phyloP scores from a whole-genome alignment of 2,888 invertebrate genomes.

The Acrobasis repandana region DNA sequence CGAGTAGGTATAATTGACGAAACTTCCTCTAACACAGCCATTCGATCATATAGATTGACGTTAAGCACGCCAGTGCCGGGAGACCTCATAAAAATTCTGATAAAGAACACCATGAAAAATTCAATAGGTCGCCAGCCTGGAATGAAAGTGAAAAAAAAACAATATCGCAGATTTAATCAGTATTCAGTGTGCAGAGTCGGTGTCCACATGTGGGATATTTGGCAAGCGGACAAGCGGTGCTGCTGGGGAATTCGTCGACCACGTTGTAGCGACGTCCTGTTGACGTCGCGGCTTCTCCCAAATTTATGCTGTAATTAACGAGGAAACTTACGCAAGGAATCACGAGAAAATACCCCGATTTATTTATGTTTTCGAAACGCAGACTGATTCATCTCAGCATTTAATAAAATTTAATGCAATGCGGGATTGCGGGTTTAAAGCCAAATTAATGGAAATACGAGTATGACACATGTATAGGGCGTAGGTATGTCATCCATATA shows the following conservation, averaged over 20 bases:
- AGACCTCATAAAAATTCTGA: slow-evolving; percentile 63
- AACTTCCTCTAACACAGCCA: slow-evolving; percentile 67
- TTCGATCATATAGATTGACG: slow-evolving; percentile 63
- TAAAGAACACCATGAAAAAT: slow-evolving; percentile 73
- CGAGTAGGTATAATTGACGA: slow-evolving; percentile 63
- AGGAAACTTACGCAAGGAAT: slow-evolving; percentile 61
- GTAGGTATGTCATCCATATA: slow-evolving; percentile 43
- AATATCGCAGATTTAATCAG: slow-evolving; percentile 75
- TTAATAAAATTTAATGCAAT: slow-evolving; percentile 49
- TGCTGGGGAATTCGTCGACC: slow-evolving; percentile 44
- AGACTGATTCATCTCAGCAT: slow-evolving; percentile 50
- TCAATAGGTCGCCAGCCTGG: slow-evolving; percentile 65
- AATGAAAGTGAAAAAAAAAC: slow-evolving; percentile 75
- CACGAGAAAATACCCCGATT: slow-evolving; percentile 50
- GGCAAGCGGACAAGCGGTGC: slow-evolving; percentile 68
- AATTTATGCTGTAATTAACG: slow-evolving; percentile 59
- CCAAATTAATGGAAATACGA: slow-evolving; percentile 57
- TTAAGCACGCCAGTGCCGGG: slow-evolving; percentile 52
- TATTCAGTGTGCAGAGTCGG: slow-evolving; percentile 67
- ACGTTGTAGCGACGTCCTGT: slow-evolving; percentile 48
- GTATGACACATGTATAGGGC: slow-evolving; percentile 39
- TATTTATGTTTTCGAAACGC: slow-evolving; percentile 51
- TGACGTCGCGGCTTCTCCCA: slow-evolving; percentile 45
- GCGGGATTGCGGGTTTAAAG: slow-evolving; percentile 47
- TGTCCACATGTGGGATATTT: slow-evolving; percentile 76